Base-by-base conservation (phyloP, 2,888 invertebrate species). In the Eudemis profundana region DNA sequence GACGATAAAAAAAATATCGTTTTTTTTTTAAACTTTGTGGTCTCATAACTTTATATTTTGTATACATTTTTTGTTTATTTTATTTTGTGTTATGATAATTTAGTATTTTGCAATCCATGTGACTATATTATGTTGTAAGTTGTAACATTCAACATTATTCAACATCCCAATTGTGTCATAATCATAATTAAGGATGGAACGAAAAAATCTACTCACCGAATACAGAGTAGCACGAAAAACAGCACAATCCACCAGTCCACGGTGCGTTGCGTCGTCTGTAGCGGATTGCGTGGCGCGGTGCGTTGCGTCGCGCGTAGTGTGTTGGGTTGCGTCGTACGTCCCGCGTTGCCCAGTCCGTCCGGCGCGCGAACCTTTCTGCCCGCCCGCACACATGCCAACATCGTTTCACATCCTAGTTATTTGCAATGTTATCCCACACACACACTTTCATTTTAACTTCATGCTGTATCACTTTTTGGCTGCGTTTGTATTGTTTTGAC, bases 371-470 rank as follows among this genome's bases (percentile, higher is more conserved):
- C 74, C 78, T 74, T 76, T 69, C 78, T 73, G 80, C 74, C 72
- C 77, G 83, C 86, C 86, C 87, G 86, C 81, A 81, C 84, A 77
- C 90, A 89, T 89, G 71, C 85, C 80, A 82, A 81, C 90, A 90
- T 90, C 79, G 77, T 84, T 77, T 90, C 84, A 90, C 90, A 90
- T 90, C 89, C 83, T 88, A 81, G 74, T 79, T 75, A 75, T 73
- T 79, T 76, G 72, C 71, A 72, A 73, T 71, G 74, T 76, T 79
- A 82, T 80, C 77, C 75, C 68, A 74, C 78, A 78, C 76, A 78
- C 76, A 78, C 82, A 82, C 81, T 71, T 71, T 71, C 70, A 68
- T 69, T 71, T 65, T 68, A 29, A 29, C 42, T n/a, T n/a, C n/a
- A 29, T 56, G 12, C 12, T 71, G 66, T 68, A 54, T 67, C 63